A percentile compares a stretch with the other conserved stretches of the same genome.
Conservation (phyloP, 2,113 vertebrate species). For the Elephas maximus region DNA sequence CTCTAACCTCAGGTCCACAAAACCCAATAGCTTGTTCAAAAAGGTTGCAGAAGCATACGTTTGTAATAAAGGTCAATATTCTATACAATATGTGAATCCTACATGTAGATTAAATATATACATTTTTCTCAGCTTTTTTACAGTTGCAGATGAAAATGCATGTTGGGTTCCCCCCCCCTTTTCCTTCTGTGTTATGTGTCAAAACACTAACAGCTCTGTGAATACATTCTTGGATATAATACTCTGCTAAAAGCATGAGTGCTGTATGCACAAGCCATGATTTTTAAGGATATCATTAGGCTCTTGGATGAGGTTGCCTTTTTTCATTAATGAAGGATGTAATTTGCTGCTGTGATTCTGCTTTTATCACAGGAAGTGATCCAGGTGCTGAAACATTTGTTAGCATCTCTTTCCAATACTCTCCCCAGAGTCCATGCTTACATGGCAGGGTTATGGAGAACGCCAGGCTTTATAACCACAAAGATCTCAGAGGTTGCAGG, state of each 20-base stretch:
- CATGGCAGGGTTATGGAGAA: neutral
- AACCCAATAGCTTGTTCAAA: slow-evolving; percentile 82
- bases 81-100: slow-evolving; percentile 71
- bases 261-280: neutral
- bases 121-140: slow-evolving; percentile 47
- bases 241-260: neutral
- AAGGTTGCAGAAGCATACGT: slow-evolving; percentile 85
- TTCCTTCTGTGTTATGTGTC: neutral
- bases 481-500: neutral
- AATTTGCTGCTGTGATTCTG: neutral
- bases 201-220: slow-evolving; percentile 46
- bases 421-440: neutral
- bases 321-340: slow-evolving; percentile 17
- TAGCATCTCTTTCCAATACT: neutral
- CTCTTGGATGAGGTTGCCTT: neutral
- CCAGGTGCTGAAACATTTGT: neutral
- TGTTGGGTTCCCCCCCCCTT: neutral
- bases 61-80: slow-evolving; percentile 82
- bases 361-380: neutral
- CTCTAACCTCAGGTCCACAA: slow-evolving; percentile 85
- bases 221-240: neutral
- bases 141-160: slow-evolving; percentile 27
- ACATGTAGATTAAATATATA: slow-evolving; percentile 42
- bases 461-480: neutral
- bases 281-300: slow-evolving; percentile 17